Conservation (phyloP, 2,797 vertebrate genomes). For the Anguilla pacifica region DNA sequence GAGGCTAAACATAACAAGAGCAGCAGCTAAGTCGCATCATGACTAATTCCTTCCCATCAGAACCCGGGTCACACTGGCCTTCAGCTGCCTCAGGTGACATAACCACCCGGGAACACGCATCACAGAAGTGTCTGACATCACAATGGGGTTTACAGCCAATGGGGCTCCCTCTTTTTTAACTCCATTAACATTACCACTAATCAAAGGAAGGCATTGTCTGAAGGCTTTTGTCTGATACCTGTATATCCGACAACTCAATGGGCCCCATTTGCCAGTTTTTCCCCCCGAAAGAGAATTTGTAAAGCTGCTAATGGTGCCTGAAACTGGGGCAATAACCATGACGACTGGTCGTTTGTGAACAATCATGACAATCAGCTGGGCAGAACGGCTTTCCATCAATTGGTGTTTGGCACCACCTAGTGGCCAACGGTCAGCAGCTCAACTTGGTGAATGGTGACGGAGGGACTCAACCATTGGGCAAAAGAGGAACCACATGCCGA, state of each 20-base stretch:
- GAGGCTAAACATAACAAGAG: background rate
- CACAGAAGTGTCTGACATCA: background rate
- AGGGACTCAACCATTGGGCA: background rate
- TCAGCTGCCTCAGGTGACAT: background rate
- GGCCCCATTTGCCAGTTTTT: background rate
- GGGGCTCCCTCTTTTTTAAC: background rate
- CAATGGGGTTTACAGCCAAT: background rate
- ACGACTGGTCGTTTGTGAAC: background rate
- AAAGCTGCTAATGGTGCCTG: background rate
- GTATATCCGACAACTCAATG: background rate
- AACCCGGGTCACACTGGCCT: background rate
- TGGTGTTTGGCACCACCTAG: constrained; percentile 26
- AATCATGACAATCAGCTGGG: background rate
- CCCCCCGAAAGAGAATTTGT: background rate
- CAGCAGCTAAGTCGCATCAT: constrained; percentile 1
- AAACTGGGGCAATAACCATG: background rate
- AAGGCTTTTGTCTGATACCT: background rate
- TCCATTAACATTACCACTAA: background rate
- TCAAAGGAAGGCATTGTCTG: background rate
- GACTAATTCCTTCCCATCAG: constrained; percentile 21
- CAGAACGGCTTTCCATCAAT: background rate
- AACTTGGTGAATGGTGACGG: background rate
- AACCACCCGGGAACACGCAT: background rate
- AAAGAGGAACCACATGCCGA: background rate
- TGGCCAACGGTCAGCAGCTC: background rate